Evolutionary conservation across 2,888 invertebrate species (phyloP).

Genomic region (Archaeoteleia sp.): DNA sequence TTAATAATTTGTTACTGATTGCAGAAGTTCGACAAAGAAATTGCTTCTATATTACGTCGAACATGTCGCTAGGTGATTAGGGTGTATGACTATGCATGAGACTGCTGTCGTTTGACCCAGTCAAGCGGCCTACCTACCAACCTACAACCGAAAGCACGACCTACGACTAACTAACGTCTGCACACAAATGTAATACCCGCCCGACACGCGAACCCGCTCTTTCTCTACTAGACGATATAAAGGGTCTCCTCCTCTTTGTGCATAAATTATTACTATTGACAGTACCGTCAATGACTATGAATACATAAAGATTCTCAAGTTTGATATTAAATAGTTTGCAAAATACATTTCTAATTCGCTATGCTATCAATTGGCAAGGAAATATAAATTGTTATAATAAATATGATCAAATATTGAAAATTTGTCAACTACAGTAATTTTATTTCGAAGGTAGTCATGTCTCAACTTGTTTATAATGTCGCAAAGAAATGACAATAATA

Average conservation of each 20-base stretch:
- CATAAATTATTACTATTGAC: constrained; percentile 9
- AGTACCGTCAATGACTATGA: constrained; percentile 11
- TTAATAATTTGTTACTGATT: constrained; percentile 32
- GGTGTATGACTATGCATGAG: constrained; percentile 58
- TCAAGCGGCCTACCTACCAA: constrained; percentile 42
- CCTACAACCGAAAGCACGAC: constrained; percentile 25
- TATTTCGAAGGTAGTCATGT: no score
- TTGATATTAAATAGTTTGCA: no score
- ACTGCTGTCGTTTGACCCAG: constrained; percentile 58
- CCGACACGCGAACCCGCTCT: constrained; percentile 41
- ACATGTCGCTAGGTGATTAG: constrained; percentile 54
- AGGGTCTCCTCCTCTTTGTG: background rate
- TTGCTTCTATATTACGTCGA: constrained; percentile 43
- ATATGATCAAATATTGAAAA: no score
- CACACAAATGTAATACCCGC: constrained; percentile 43
- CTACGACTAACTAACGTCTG: constrained; percentile 49
- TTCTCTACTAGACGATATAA: constrained; percentile 2
- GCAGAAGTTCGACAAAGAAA: constrained; percentile 23
- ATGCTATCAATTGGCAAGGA: no score
- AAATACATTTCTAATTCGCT: no score
- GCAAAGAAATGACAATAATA: no score
- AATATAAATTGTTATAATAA: no score
- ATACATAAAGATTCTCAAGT: no score
- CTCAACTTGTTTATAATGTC: no score
- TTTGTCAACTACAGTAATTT: no score